These are phyloP conservation scores for Ferdinandea cuprea DNA, from an alignment of 2,888 invertebrate species.

Conservation along the genomic window DNA sequence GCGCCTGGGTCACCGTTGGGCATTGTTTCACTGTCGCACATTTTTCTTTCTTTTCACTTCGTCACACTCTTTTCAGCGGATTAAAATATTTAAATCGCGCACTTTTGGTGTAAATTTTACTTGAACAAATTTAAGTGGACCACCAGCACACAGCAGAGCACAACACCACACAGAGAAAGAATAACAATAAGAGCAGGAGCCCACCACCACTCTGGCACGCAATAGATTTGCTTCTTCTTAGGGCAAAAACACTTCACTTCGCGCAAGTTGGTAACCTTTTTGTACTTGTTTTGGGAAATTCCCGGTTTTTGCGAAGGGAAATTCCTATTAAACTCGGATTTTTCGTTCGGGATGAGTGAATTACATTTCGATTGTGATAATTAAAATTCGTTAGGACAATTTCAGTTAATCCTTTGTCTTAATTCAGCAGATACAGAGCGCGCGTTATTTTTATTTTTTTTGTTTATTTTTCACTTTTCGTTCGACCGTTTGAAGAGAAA, in stretches of 20 bases:
- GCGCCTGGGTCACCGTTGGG: constrained; percentile 35
- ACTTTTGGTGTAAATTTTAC: background rate
- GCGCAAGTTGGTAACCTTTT: background rate
- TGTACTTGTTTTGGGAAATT: constrained; percentile 61
- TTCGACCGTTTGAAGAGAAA: constrained; percentile 44
- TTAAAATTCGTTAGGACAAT: constrained; percentile 5
- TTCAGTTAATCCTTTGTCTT: constrained; percentile 16
- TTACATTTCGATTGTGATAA: constrained; percentile 57
- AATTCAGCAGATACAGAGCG: constrained; percentile 35
- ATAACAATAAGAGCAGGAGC: background rate
- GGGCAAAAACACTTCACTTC: constrained; percentile 11
- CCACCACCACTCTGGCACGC: background rate
- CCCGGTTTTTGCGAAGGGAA: constrained; percentile 33
- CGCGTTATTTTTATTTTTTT: constrained; percentile 42
- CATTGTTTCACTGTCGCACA: constrained; percentile 69
- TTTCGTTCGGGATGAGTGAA: constrained; percentile 22
- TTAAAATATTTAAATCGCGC: constrained; percentile 9
- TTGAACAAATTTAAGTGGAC: background rate
- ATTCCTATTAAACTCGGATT: constrained; percentile 41
- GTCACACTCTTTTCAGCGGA: background rate
- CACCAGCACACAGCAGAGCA: too few relatives aligned
- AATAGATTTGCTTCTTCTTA: constrained; percentile 16
- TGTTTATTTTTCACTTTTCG: constrained; percentile 21
- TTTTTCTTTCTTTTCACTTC: too few relatives aligned
- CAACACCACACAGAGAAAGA: background rate